A percentile compares a stretch with the other conserved stretches of the same genome.
These are phyloP conservation scores for Resseliella maxima DNA, from an alignment of 2,888 invertebrate genomes.

Conservation along the genomic window DNA sequence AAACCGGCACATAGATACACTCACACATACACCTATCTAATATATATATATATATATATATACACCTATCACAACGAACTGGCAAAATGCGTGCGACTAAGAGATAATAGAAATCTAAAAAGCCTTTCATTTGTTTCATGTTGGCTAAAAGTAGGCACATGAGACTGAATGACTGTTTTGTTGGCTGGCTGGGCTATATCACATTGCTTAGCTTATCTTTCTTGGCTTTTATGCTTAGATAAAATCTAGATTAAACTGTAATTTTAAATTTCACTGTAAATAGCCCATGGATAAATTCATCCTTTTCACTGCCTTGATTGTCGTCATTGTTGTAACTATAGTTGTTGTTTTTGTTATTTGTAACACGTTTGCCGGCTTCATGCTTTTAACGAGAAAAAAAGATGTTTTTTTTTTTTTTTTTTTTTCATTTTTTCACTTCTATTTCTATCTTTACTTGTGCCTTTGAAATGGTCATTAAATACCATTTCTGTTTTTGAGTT, in stretches of 20 bases:
- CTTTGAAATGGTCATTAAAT: slow-evolving; percentile 19
- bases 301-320: slow-evolving; percentile 25
- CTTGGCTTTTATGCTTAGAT: slow-evolving; percentile 29
- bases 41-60: too few relatives aligned
- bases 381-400: slow-evolving; percentile 21
- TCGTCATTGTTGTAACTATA: not conserved
- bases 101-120: slow-evolving; percentile 23
- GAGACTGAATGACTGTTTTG: not conserved
- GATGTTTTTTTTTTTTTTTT: not conserved
- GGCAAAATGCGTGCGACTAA: not conserved
- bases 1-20: not conserved
- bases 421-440: not conserved
- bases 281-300: slow-evolving; percentile 42
- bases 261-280: slow-evolving; percentile 51
- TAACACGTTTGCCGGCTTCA: not conserved
- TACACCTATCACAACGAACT: not conserved
- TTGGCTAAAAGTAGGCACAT: not conserved
- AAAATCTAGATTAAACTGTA: slow-evolving; percentile 45
- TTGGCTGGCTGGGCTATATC: not conserved
- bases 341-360: not conserved
- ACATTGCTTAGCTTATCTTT: slow-evolving; percentile 35
- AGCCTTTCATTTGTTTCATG: slow-evolving; percentile 21
- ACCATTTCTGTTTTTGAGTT: slow-evolving; percentile 21
- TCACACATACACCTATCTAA: too few relatives aligned
- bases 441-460: not conserved